These are phyloP conservation scores for Cardiocondyla obscurior DNA, from an alignment of 1,140 invertebrate genomes.

Conservation along the genomic window DNA sequence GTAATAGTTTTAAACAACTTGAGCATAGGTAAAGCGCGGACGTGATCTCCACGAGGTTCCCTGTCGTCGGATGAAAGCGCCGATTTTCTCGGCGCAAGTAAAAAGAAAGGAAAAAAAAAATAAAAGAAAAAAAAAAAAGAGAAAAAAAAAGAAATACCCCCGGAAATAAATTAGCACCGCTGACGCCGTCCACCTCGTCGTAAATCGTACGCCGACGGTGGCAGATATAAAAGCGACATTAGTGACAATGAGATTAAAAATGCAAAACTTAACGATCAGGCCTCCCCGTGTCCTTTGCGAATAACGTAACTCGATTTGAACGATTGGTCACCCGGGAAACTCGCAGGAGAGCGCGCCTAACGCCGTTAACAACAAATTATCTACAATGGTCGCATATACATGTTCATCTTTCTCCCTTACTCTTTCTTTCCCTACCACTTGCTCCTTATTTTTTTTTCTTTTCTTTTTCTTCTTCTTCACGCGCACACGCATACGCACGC, in stretches of 20 bases:
- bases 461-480: neutral
- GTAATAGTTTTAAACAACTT: slow-evolving; percentile 82
- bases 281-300: neutral
- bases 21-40: slow-evolving; percentile 79
- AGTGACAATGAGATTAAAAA: neutral
- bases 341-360: slow-evolving; percentile 50
- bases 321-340: slow-evolving; percentile 31
- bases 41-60: slow-evolving; percentile 61
- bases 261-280: slow-evolving; percentile 24
- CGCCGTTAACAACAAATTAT: slow-evolving; percentile 79
- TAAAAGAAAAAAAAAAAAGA: too few species aligned
- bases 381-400: slow-evolving; percentile 71
- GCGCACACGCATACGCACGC: slow-evolving; percentile 4
- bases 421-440: neutral
- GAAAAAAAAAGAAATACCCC: too few species aligned
- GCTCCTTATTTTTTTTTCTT: neutral
- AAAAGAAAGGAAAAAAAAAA: too few species aligned
- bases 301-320: slow-evolving; percentile 27
- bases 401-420: slow-evolving; percentile 39
- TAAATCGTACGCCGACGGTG: neutral
- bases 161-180: slow-evolving; percentile 29
- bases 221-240: slow-evolving; percentile 20
- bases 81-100: neutral
- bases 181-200: neutral
- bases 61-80: neutral